Conservation (phyloP, 2,113 vertebrate species). For the Phaethornis superciliosus region DNA sequence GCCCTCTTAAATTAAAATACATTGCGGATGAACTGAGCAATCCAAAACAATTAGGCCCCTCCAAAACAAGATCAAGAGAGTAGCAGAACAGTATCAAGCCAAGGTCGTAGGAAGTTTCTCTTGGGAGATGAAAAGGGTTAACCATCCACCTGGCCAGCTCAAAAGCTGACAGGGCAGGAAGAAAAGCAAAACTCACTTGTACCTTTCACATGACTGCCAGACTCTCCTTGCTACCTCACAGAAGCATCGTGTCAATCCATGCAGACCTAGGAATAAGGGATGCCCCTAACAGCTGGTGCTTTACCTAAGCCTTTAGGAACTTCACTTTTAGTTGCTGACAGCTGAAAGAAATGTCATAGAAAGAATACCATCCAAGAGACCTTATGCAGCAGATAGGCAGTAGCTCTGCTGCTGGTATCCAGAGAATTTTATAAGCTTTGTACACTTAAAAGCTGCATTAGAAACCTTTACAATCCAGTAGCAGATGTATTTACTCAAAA, state of each 20-base stretch:
- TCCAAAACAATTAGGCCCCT: background rate
- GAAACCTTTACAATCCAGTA: background rate
- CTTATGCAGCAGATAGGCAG: background rate
- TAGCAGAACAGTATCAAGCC: background rate
- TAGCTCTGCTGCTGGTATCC: background rate
- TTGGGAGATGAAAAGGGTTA: background rate
- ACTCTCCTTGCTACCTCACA: background rate
- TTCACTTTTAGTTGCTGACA: background rate
- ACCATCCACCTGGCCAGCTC: background rate
- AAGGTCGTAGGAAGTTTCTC: background rate
- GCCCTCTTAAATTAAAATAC: background rate
- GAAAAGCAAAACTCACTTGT: background rate
- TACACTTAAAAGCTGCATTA: background rate
- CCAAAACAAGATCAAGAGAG: background rate
- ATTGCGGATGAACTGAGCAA: background rate
- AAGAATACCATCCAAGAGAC: background rate
- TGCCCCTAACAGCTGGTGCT: background rate
- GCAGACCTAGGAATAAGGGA: background rate
- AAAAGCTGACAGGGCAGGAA: background rate
- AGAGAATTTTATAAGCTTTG: background rate
- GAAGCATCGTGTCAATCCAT: background rate
- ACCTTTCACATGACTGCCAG: background rate
- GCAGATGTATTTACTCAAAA: background rate
- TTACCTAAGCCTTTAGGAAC: background rate
- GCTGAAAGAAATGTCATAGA: background rate